A percentile compares a stretch with the other conserved stretches of the same genome.
Evolutionary conservation across 2,113 vertebrate species (phyloP).

Genomic region (Promerops cafer): DNA sequence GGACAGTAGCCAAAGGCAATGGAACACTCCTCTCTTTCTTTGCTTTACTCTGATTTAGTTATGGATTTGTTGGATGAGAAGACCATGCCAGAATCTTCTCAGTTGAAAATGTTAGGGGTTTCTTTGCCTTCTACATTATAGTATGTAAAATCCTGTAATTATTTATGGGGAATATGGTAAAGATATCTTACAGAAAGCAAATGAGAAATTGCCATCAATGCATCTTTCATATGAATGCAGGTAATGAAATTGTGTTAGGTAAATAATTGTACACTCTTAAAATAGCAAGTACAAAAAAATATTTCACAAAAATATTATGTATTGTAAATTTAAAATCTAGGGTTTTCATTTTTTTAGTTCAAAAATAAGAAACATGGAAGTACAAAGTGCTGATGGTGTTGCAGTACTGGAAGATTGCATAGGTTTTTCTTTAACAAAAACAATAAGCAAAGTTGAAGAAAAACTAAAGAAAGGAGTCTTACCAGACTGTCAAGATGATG

Average conservation of each 20-base stretch:
- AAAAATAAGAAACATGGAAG: constrained; percentile 62
- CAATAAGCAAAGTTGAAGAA: constrained; percentile 78
- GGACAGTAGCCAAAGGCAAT: neutral
- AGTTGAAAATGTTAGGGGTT: neutral
- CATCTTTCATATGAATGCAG: neutral
- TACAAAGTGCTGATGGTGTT: constrained; percentile 58
- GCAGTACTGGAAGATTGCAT: constrained; percentile 69
- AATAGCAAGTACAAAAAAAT: neutral
- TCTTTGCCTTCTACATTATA: neutral
- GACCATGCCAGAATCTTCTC: neutral
- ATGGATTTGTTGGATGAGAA: neutral
- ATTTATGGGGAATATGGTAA: neutral
- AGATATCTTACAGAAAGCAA: neutral
- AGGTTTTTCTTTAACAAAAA: constrained; percentile 80
- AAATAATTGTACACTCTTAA: neutral
- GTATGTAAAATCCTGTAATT: neutral
- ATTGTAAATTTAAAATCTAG: neutral
- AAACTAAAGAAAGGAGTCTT: constrained; percentile 70
- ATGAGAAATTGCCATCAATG: neutral
- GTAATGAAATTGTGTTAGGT: neutral
- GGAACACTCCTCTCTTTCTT: neutral
- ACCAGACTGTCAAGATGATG: constrained; percentile 66
- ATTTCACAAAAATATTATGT: neutral
- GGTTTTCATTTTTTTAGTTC: constrained; percentile 26
- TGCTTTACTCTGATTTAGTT: neutral